phyloP scores from a whole-genome alignment of 1,140 invertebrate genomes.

The Bombus waltoni region DNA sequence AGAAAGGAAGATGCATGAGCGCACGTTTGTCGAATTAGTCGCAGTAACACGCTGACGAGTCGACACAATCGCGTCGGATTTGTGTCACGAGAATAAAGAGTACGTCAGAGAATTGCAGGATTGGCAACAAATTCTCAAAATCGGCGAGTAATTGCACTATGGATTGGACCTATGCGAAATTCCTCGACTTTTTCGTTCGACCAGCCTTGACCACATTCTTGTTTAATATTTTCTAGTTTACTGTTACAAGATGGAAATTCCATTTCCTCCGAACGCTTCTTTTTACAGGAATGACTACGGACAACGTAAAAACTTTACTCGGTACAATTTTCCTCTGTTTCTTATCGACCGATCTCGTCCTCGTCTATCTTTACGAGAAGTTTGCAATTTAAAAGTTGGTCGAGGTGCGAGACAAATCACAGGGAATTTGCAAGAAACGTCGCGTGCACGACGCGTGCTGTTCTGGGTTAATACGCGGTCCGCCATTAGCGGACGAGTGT shows the following conservation, averaged over 20 bases:
- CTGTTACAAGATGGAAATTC: not conserved
- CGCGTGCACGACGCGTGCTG: not conserved
- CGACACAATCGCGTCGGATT: too few species aligned
- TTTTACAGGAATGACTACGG: not conserved
- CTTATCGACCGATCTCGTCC: slow-evolving; percentile 6
- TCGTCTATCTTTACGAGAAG: not conserved
- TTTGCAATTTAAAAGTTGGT: not conserved
- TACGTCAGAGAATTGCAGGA: too few species aligned
- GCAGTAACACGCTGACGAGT: too few species aligned
- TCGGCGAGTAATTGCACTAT: not conserved
- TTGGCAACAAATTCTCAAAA: too few species aligned
- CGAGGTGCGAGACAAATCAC: not conserved
- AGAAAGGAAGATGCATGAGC: too few species aligned
- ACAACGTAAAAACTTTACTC: not conserved
- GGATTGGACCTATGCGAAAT: not conserved
- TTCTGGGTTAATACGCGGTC: slow-evolving; percentile 30
- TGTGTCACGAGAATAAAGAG: too few species aligned
- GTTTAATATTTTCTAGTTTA: not conserved
- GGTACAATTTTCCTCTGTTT: not conserved
- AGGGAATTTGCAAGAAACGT: slow-evolving; percentile 23
- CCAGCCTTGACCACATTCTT: not conserved
- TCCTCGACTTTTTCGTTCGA: not conserved
- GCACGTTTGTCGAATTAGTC: too few species aligned
- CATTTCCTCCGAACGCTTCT: not conserved
- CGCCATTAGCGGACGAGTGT: slow-evolving; percentile 2